Percentiles rank a stretch among this genome's conserved stretches.
These are phyloP conservation scores for Diuraphis noxia DNA, from an alignment of 1,140 invertebrate genomes.

Conservation along the genomic window DNA sequence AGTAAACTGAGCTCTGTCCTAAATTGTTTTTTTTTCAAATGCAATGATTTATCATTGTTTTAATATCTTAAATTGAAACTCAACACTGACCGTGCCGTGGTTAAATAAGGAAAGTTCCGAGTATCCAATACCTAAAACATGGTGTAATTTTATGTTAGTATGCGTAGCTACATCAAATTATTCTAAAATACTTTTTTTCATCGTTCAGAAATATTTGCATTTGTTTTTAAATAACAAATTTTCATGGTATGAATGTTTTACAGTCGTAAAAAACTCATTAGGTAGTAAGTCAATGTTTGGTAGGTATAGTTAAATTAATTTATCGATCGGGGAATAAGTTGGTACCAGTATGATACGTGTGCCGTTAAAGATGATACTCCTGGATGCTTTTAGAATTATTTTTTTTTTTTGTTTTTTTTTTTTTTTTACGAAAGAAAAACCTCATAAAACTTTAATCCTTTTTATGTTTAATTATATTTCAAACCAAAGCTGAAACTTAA, in stretches of 20 bases:
- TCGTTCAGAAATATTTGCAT: not conserved
- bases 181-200: not conserved
- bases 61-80: not conserved
- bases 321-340: not conserved
- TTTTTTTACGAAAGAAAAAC: not conserved
- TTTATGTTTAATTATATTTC: not conserved
- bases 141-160: too few species aligned
- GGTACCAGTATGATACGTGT: not conserved
- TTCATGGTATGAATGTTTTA: not conserved
- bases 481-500: not conserved
- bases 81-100: not conserved
- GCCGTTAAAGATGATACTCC: not conserved
- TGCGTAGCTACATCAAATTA: not conserved
- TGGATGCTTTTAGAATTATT: not conserved
- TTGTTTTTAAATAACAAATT: not conserved
- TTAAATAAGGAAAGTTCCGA: not conserved
- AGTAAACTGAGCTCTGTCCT: not conserved
- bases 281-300: not conserved
- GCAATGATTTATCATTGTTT: not conserved
- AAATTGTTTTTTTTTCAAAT: not conserved
- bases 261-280: not conserved
- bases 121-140: not conserved
- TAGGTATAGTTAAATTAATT: not conserved
- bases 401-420: not conserved
- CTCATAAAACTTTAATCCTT: slow-evolving; percentile 12